Evolutionary conservation across 2,888 invertebrate species (phyloP).

Genomic region (Caenorhabditis sp.): DNA sequence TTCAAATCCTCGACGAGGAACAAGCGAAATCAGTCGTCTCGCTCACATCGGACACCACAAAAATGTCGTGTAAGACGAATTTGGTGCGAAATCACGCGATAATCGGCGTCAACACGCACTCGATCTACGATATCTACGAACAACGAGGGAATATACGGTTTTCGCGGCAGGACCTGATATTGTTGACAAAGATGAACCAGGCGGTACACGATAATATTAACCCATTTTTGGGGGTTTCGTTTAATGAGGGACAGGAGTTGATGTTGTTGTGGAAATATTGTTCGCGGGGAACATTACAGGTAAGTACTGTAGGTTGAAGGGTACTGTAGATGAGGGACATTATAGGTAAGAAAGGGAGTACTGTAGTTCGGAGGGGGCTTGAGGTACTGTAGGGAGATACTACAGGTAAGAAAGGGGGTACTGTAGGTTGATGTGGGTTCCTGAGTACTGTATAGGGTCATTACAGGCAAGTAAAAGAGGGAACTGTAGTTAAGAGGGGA

Average conservation of each 20-base stretch:
- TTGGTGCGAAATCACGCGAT: slow-evolving; percentile 62
- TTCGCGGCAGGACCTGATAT: slow-evolving; percentile 37
- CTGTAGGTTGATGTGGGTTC: too few species aligned
- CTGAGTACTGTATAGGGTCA: too few species aligned
- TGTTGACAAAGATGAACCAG: slow-evolving; percentile 79
- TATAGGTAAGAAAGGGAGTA: too few species aligned
- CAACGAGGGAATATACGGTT: slow-evolving; percentile 48
- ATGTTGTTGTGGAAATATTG: slow-evolving; percentile 55
- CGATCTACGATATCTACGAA: slow-evolving; percentile 45
- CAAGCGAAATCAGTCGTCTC: slow-evolving; percentile 56
- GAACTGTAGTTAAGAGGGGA: too few species aligned
- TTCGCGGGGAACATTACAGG: slow-evolving; percentile 25
- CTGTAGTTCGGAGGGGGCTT: too few species aligned
- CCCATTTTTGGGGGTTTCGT: slow-evolving; percentile 83
- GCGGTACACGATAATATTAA: slow-evolving; percentile 93
- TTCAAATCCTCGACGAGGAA: slow-evolving; percentile 52
- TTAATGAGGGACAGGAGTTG: slow-evolving; percentile 52
- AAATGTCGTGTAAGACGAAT: slow-evolving; percentile 43
- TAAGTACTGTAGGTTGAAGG: slow-evolving; percentile 3
- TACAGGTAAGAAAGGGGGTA: too few species aligned
- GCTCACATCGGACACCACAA: slow-evolving; percentile 43
- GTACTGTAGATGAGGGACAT: too few species aligned
- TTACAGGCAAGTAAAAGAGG: too few species aligned
- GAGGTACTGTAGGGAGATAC: too few species aligned
- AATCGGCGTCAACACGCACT: slow-evolving; percentile 59